phyloP scores from a whole-genome alignment of 2,113 vertebrate species.

The Oreochromis niloticus region DNA sequence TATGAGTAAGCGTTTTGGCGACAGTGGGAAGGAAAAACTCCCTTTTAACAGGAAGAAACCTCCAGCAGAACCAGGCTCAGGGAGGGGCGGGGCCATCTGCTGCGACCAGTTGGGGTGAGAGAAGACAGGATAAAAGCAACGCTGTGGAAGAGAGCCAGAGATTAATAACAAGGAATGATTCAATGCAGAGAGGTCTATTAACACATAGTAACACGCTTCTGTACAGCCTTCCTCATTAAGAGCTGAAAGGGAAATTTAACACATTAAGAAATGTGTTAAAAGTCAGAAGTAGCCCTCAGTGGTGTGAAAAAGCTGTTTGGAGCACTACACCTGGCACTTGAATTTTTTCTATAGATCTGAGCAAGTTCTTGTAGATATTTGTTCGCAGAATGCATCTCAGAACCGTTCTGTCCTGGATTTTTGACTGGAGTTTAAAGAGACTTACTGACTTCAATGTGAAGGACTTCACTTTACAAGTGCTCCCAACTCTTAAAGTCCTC shows the following conservation, averaged over 20 bases:
- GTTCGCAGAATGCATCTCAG: not conserved
- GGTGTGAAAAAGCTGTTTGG: not conserved
- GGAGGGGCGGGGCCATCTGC: too few species aligned
- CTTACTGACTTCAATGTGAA: not conserved
- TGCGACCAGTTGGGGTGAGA: rapidly evolving
- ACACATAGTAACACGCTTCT: not conserved
- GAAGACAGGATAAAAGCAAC: not conserved
- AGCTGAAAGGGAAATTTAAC: not conserved
- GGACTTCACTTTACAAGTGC: not conserved
- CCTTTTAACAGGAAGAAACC: too few species aligned
- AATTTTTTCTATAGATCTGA: not conserved
- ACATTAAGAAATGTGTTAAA: not conserved
- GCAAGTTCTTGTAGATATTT: not conserved
- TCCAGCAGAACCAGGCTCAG: too few species aligned
- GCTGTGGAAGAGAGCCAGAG: not conserved
- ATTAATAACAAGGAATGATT: not conserved
- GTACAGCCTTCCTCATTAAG: not conserved
- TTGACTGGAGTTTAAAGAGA: not conserved
- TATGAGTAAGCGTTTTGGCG: too few species aligned
- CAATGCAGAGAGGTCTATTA: not conserved
- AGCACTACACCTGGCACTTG: not conserved
- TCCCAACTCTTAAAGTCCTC: not conserved
- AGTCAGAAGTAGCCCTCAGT: not conserved
- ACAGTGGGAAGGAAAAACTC: too few species aligned
- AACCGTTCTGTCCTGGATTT: not conserved